These are phyloP conservation scores for Holothuria glaberrima DNA, from an alignment of 35 echinoderm and acorn worm species.

Conservation along the genomic window DNA sequence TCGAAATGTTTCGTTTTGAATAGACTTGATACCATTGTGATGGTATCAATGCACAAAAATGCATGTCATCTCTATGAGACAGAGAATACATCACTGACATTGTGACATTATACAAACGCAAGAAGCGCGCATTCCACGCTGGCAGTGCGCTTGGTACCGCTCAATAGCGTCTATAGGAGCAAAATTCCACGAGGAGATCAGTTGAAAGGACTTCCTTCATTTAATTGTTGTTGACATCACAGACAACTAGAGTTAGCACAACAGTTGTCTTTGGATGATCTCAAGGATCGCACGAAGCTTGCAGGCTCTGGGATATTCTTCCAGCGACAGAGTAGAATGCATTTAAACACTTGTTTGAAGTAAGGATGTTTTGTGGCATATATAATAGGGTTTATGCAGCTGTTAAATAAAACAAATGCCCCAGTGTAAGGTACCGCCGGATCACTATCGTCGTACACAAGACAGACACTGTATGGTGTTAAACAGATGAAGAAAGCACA, in stretches of 20 bases:
- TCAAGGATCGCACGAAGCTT: background rate
- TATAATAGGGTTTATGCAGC: constrained; percentile 80
- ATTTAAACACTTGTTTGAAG: constrained; percentile 71
- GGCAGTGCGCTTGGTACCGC: no score
- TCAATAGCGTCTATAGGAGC: no score
- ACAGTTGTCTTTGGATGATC: constrained; percentile 13
- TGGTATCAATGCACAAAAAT: no score
- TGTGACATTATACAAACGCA: no score
- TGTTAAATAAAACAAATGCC: constrained; percentile 71
- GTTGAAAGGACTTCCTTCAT: no score
- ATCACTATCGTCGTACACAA: constrained; percentile 76
- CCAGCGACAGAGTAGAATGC: constrained; percentile 50
- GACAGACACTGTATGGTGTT: constrained; percentile 75
- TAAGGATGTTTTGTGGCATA: constrained; percentile 84
- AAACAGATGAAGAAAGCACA: constrained; percentile 77
- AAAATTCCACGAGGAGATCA: no score
- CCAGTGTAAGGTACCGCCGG: constrained; percentile 73
- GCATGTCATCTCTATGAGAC: no score
- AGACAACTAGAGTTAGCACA: constrained; percentile 16
- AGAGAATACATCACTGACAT: no score
- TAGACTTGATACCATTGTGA: no score
- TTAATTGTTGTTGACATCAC: background rate
- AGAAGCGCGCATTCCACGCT: no score
- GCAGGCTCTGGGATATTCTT: constrained; percentile 54
- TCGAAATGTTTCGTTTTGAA: no score